phyloP scores from a whole-genome alignment of 2,113 vertebrate species.

The Siniperca chuatsi region DNA sequence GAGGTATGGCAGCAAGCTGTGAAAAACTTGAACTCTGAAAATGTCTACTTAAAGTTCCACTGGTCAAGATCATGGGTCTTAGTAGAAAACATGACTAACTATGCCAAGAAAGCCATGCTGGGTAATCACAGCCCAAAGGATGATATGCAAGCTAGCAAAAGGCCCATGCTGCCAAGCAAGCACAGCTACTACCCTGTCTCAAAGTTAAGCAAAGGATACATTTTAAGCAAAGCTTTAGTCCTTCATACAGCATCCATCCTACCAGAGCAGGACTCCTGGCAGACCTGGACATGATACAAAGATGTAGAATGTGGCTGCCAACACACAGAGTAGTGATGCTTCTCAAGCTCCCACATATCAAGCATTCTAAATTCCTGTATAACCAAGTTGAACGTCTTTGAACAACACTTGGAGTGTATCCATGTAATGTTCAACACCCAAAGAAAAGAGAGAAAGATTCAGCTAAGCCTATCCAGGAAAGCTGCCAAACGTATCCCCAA shows the following conservation, averaged over 20 bases:
- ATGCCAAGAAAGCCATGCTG: background rate
- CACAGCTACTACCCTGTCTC: background rate
- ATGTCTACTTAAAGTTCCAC: background rate
- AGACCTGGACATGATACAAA: background rate
- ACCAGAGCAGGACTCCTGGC: background rate
- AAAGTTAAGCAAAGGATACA: background rate
- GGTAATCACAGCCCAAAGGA: background rate
- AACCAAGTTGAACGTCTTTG: background rate
- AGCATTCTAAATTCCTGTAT: background rate
- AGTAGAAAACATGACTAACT: background rate
- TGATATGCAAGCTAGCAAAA: background rate
- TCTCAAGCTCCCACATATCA: background rate
- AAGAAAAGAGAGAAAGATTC: constrained; percentile 13
- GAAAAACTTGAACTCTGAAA: background rate
- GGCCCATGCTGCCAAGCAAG: background rate
- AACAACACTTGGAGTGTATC: constrained; percentile 2
- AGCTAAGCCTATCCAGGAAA: constrained; percentile 15
- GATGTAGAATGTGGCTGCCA: background rate
- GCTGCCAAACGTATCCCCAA: constrained; percentile 7
- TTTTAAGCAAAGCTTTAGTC: background rate
- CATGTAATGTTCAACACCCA: constrained; percentile 3
- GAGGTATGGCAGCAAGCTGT: background rate
- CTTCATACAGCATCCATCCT: background rate
- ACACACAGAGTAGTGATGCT: background rate
- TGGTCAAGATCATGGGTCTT: background rate